Conservation (phyloP, 64 coral and sea anemone genomes). For the Anthopleura sola region DNA sequence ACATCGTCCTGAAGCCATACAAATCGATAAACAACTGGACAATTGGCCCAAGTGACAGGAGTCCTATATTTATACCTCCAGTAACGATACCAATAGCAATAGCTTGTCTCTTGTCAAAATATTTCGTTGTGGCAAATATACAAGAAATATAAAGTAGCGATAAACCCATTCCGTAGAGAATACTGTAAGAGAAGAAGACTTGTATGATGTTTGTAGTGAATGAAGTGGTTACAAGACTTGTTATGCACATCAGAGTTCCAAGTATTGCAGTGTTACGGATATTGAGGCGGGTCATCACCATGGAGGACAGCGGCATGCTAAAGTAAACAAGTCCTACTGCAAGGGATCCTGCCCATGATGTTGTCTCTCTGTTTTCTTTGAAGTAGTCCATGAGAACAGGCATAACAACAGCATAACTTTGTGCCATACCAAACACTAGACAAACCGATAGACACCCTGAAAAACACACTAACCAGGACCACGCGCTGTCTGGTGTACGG, state of each 20-base stretch:
- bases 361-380: slow-evolving; percentile 6
- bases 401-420: slow-evolving; percentile 27
- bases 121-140: slow-evolving; percentile 8
- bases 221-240: slow-evolving; percentile 10
- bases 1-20: neutral
- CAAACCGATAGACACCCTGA: neutral
- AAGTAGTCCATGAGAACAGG: slow-evolving; percentile 37
- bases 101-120: slow-evolving; percentile 14
- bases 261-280: slow-evolving; percentile 15
- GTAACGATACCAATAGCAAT: slow-evolving; percentile 25
- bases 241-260: slow-evolving; percentile 14
- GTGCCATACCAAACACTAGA: slow-evolving; percentile 5
- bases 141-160: slow-evolving; percentile 2
- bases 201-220: neutral
- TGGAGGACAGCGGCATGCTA: neutral
- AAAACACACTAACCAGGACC: no score
- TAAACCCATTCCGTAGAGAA: slow-evolving; percentile 10
- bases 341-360: slow-evolving; percentile 27
- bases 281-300: slow-evolving; percentile 3
- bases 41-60: neutral
- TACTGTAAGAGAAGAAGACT: slow-evolving; percentile 25
- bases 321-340: neutral
- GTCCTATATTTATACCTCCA: slow-evolving; percentile 9
- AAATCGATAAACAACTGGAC: slow-evolving; percentile 6
- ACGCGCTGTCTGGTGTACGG: no score